phyloP scores from a whole-genome alignment of 2,113 vertebrate genomes.

The Heterocephalus glaber region DNA sequence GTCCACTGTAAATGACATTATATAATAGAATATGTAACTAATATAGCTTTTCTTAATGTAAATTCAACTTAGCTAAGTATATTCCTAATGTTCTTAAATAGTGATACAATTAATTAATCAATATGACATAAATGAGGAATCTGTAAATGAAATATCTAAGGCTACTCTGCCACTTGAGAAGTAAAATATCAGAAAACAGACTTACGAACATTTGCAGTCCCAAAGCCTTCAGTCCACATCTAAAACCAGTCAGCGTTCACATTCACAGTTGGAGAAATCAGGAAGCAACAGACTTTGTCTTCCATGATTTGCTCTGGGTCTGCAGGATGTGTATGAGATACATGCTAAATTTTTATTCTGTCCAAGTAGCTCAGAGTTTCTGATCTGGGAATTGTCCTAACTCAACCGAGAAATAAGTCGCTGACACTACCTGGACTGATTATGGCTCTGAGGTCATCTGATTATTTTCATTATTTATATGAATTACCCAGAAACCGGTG shows the following conservation, averaged over 20 bases:
- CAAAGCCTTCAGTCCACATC: neutral
- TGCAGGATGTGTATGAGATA: neutral
- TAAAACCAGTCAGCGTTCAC: neutral
- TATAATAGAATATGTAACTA: no score
- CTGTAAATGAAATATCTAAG: no score
- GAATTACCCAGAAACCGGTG: neutral
- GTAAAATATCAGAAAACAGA: no score
- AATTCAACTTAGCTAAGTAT: neutral
- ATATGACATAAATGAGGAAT: neutral
- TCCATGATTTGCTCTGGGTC: neutral
- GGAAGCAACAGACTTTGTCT: neutral
- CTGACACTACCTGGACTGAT: fast-evolving
- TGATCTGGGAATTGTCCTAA: no score
- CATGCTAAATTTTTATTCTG: no score
- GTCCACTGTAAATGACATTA: no score
- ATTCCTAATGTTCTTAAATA: neutral
- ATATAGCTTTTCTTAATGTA: neutral
- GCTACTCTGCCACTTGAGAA: no score
- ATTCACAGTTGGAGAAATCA: neutral
- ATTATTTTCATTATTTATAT: neutral
- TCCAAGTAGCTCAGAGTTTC: no score
- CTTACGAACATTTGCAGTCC: neutral
- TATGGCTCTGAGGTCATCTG: neutral
- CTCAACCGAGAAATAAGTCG: no score
- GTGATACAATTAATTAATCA: neutral